Conservation (phyloP, 2,113 vertebrate species). For the Trochalopteron elliotii region DNA sequence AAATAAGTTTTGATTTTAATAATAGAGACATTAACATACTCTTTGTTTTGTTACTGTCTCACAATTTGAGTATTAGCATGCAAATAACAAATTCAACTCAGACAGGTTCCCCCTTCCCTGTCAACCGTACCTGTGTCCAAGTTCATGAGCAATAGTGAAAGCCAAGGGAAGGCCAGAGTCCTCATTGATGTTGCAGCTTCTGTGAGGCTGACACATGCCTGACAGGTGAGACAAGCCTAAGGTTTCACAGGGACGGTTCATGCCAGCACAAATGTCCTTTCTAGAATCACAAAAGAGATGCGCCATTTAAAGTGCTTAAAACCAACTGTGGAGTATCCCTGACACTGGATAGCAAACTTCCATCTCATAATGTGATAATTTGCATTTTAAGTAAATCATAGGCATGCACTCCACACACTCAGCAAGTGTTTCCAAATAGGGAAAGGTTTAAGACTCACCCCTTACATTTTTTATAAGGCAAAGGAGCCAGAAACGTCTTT, state of each 20-base stretch:
- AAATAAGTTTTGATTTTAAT: background rate
- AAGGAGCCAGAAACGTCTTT: no score
- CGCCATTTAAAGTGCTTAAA: background rate
- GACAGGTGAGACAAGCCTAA: slow-evolving; percentile 96
- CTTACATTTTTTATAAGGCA: no score
- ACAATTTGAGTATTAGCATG: background rate
- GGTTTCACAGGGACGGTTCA: slow-evolving; percentile 93
- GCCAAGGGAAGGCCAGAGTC: slow-evolving; percentile 94
- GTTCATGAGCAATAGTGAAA: slow-evolving; percentile 95
- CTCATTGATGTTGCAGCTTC: slow-evolving; percentile 98
- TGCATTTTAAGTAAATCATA: background rate
- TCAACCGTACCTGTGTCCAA: slow-evolving; percentile 90
- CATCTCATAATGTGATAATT: background rate
- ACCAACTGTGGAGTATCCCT: background rate
- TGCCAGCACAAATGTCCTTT: slow-evolving; percentile 94
- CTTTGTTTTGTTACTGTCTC: background rate
- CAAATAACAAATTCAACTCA: background rate
- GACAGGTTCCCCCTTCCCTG: background rate
- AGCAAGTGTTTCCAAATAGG: no score
- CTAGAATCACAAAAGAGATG: slow-evolving; percentile 63
- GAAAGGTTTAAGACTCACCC: no score
- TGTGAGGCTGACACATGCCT: slow-evolving; percentile 94
- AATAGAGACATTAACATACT: background rate
- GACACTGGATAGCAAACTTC: background rate
- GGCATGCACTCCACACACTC: no score